These are phyloP conservation scores for Porites lutea DNA, from an alignment of 64 coral and sea anemone genomes.

Conservation along the genomic window DNA sequence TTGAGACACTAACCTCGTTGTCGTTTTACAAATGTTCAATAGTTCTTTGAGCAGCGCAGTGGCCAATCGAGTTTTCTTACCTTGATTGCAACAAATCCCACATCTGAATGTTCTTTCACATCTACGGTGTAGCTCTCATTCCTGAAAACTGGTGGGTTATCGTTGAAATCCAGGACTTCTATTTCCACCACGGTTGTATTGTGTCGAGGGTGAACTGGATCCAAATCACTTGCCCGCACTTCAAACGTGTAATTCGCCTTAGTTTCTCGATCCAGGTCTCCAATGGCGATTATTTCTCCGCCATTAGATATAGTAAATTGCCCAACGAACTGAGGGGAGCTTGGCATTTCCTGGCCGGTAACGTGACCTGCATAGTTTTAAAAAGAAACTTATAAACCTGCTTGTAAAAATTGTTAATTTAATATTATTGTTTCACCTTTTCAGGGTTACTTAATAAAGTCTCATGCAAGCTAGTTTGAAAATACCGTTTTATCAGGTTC, in stretches of 20 bases:
- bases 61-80: not conserved
- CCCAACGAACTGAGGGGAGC: slow-evolving; percentile 47
- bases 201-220: slow-evolving; percentile 68
- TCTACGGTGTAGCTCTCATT: slow-evolving; percentile 65
- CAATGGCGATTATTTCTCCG: slow-evolving; percentile 69
- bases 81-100: slow-evolving; percentile 59
- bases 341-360: slow-evolving; percentile 82
- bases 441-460: no score
- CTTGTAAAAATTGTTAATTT: not conserved
- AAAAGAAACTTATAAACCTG: not conserved
- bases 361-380: slow-evolving; percentile 65
- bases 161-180: slow-evolving; percentile 80
- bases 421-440: no score
- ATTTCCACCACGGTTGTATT: slow-evolving; percentile 85
- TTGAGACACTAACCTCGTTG: no score
- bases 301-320: slow-evolving; percentile 65
- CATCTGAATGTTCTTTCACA: slow-evolving; percentile 67
- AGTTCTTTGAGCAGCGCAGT: not conserved
- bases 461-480: no score
- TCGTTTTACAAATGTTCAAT: no score
- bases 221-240: slow-evolving; percentile 76
- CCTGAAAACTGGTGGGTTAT: slow-evolving; percentile 84
- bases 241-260: slow-evolving; percentile 80
- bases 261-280: slow-evolving; percentile 72
- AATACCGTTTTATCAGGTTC: no score